These are phyloP conservation scores for Gulo gulo DNA, from an alignment of 2,113 vertebrate species.

Conservation along the genomic window DNA sequence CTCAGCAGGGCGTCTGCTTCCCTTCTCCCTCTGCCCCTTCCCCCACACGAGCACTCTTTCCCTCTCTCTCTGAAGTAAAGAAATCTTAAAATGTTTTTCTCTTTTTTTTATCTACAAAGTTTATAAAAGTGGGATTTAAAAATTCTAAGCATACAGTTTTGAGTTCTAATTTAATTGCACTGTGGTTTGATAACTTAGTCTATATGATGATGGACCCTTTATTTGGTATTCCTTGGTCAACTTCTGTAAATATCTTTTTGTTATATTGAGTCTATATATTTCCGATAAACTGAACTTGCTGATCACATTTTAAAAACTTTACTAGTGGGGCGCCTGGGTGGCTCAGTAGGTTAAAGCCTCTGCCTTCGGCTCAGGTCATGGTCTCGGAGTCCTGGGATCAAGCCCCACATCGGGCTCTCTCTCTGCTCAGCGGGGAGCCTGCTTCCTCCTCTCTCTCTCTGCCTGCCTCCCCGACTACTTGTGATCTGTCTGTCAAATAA, in stretches of 20 bases:
- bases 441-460: no score
- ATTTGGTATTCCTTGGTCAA: neutral
- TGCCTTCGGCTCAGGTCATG: no score
- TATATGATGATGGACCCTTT: neutral
- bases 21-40: neutral
- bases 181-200: neutral
- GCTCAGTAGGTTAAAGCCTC: no score
- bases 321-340: no score
- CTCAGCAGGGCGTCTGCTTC: neutral
- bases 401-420: no score
- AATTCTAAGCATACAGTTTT: neutral
- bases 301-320: neutral
- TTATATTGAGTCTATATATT: neutral
- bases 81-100: neutral
- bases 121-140: neutral
- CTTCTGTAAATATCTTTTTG: neutral
- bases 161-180: neutral
- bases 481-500: no score
- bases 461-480: no score
- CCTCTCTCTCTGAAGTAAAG: neutral
- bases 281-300: neutral
- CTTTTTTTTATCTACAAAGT: neutral
- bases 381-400: no score
- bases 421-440: no score
- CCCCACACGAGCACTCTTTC: neutral